Conservation (phyloP, 2,113 vertebrate species). For the Mystacornis crossleyi region DNA sequence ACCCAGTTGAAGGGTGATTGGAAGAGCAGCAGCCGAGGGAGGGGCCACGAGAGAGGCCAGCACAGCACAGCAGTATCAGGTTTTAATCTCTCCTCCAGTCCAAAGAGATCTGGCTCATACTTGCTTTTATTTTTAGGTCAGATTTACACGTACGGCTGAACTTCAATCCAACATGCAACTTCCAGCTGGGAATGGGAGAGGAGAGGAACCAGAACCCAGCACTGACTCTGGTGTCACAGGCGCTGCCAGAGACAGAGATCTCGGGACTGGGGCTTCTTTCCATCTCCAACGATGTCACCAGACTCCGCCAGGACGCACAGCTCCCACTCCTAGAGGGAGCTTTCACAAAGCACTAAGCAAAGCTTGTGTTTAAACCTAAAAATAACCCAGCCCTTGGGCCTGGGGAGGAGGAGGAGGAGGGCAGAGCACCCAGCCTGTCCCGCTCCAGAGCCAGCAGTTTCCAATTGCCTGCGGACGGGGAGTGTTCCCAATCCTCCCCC, state of each 20-base stretch:
- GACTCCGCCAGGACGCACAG: accelerated
- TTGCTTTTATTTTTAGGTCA: slow-evolving; percentile 55
- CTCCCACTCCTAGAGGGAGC: not conserved
- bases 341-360: not conserved
- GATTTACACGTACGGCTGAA: not conserved
- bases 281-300: not conserved
- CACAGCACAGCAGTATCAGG: not conserved
- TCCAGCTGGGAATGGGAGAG: not conserved
- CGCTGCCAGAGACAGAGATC: accelerated
- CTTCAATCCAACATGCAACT: not conserved
- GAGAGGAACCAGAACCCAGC: not conserved
- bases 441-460: not conserved
- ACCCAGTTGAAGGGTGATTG: not conserved
- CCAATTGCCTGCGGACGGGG: not conserved
- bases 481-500: not conserved
- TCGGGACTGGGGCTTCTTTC: accelerated
- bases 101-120: not conserved
- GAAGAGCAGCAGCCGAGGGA: not conserved
- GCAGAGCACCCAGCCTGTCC: not conserved
- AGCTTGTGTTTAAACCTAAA: not conserved
- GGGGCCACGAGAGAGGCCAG: not conserved
- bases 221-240: not conserved
- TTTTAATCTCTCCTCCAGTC: not conserved
- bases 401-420: not conserved
- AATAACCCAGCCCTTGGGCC: not conserved